Conservation (phyloP, 1,140 invertebrate species). For the Geopemphigus sp. region DNA sequence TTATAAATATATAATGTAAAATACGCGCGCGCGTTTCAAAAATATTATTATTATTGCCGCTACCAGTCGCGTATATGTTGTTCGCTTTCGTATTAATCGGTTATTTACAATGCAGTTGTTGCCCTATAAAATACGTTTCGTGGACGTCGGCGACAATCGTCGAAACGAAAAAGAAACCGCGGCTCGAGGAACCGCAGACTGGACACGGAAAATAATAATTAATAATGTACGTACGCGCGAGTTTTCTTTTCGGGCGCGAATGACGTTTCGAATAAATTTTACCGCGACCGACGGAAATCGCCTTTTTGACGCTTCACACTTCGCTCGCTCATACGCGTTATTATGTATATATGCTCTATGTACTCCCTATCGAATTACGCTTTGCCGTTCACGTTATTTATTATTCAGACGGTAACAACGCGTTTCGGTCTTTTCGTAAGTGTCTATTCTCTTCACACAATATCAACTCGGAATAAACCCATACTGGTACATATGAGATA, state of each 20-base stretch:
- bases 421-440: too few species aligned
- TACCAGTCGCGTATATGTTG: not conserved
- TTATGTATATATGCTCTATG: not conserved
- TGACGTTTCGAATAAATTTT: conserved; percentile 6
- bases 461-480: too few species aligned
- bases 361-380: too few species aligned
- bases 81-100: conserved; percentile 45
- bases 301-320: not conserved
- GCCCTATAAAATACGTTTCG: conserved; percentile 41
- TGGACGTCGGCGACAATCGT: not conserved
- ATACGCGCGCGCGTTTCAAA: not conserved
- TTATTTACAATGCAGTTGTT: conserved; percentile 49
- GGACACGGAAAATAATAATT: not conserved
- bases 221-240: not conserved
- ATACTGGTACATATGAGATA: too few species aligned
- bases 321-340: not conserved
- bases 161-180: not conserved
- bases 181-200: not conserved
- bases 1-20: not conserved
- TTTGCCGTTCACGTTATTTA: too few species aligned
- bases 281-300: not conserved
- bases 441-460: too few species aligned
- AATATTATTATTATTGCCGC: conserved; percentile 26
- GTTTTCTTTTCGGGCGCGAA: conserved; percentile 1
- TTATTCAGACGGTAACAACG: too few species aligned